Percentiles rank a stretch among this genome's conserved stretches.
Evolutionary conservation across 2,797 vertebrate species (phyloP).

Genomic region (Fundulus diaphanus): DNA sequence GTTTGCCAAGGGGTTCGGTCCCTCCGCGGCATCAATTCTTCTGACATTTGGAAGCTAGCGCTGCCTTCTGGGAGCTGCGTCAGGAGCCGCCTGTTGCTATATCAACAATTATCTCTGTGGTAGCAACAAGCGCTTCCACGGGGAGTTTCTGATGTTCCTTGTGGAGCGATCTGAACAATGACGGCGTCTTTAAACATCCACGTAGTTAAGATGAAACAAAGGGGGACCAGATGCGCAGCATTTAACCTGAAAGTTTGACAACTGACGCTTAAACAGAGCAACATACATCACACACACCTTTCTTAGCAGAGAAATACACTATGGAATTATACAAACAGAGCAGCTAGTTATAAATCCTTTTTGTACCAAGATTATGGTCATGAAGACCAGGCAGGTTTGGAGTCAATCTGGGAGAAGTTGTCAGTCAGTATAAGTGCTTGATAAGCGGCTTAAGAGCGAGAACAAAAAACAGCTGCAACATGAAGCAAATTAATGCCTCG

Average conservation of each 20-base stretch:
- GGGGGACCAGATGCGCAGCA: constrained; percentile 7
- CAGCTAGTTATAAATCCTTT: not conserved
- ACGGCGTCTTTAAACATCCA: constrained; percentile 60
- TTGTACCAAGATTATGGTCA: not conserved
- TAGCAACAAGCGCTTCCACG: constrained; percentile 67
- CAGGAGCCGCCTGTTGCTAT: constrained; percentile 70
- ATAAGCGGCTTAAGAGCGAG: constrained; percentile 48
- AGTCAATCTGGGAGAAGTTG: constrained; percentile 38
- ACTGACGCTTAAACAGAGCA: not conserved
- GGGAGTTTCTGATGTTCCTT: constrained; percentile 55
- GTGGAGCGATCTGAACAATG: constrained; percentile 58
- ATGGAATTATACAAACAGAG: not conserved
- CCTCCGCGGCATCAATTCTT: constrained; percentile 59
- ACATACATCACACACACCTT: not conserved
- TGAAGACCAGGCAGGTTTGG: constrained; percentile 19
- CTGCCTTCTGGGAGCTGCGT: constrained; percentile 66
- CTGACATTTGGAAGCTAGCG: constrained; percentile 72
- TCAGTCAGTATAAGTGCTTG: constrained; percentile 49
- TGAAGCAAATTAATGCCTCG: constrained; percentile 22
- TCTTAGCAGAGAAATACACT: not conserved
- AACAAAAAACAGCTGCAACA: constrained; percentile 20
- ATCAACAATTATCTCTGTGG: constrained; percentile 70
- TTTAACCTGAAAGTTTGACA: constrained; percentile 15
- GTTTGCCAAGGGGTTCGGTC: constrained; percentile 48
- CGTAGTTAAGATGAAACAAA: constrained; percentile 38